phyloP scores from a whole-genome alignment of 92 coral and sea anemone species.

The Porites divaricata region DNA sequence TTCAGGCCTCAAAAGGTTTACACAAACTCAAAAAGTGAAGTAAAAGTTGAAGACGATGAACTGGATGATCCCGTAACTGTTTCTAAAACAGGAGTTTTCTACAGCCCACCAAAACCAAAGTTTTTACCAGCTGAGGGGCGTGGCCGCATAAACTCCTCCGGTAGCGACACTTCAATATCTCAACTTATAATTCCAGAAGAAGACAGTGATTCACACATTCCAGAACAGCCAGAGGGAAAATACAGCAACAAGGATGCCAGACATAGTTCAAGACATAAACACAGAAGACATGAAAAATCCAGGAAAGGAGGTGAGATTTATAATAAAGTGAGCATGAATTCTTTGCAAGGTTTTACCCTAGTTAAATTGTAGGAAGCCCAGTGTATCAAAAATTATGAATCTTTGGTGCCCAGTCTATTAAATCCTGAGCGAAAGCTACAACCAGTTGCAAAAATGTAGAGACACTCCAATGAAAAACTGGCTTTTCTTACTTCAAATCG shows the following conservation, averaged over 20 bases:
- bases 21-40: not conserved
- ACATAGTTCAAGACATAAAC: constrained; percentile 26
- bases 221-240: constrained; percentile 35
- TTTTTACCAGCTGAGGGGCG: constrained; percentile 29
- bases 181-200: constrained; percentile 72
- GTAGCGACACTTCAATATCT: constrained; percentile 68
- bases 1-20: constrained; percentile 19
- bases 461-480: no score
- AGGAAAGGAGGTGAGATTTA: constrained; percentile 31
- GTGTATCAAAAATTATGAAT: no score
- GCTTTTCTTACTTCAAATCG: no score
- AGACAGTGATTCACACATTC: constrained; percentile 29
- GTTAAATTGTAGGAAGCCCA: no score
- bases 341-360: not conserved
- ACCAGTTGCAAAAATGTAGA: no score
- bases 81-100: constrained; percentile 38
- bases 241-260: constrained; percentile 24
- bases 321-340: not conserved
- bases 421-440: no score
- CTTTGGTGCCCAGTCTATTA: no score
- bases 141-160: constrained; percentile 44
- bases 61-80: constrained; percentile 22
- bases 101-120: constrained; percentile 51
- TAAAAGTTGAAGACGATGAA: constrained; percentile 18
- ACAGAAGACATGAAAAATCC: constrained; percentile 9